Evolutionary conservation across 2,797 vertebrate species (phyloP).

Genomic region (Antennarius maculatus): DNA sequence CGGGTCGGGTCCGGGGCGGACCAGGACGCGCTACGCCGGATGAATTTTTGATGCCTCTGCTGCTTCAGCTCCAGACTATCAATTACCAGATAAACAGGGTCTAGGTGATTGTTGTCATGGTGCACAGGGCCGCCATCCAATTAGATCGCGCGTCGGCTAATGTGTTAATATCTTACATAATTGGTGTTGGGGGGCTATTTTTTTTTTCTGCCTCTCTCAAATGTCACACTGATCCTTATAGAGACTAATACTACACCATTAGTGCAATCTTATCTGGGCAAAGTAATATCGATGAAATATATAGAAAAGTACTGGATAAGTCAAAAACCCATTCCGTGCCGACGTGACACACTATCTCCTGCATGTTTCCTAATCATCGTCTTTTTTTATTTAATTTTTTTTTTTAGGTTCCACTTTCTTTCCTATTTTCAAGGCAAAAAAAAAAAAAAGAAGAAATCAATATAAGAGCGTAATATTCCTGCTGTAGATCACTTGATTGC

Average conservation of each 20-base stretch:
- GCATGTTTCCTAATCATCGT: constrained; percentile 52
- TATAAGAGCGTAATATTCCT: constrained; percentile 40
- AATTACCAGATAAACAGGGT: constrained; percentile 82
- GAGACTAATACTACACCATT: constrained; percentile 71
- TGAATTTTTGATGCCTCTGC: constrained; percentile 78
- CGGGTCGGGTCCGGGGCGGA: constrained; percentile 22
- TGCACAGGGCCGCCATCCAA: constrained; percentile 78
- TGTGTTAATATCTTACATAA: constrained; percentile 84
- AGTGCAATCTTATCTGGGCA: constrained; percentile 66
- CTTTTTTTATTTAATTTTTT: constrained; percentile 23
- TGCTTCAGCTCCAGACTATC: constrained; percentile 79
- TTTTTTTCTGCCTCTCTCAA: constrained; percentile 72
- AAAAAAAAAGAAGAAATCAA: constrained; percentile 29
- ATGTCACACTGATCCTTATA: constrained; percentile 72
- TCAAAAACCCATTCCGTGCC: constrained; percentile 61
- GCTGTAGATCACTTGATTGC: constrained; percentile 43
- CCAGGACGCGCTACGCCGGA: constrained; percentile 60
- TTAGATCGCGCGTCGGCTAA: constrained; percentile 77
- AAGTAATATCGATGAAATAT: constrained; percentile 72
- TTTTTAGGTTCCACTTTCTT: constrained; percentile 49
- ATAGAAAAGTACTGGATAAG: constrained; percentile 59
- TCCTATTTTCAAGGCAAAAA: constrained; percentile 34
- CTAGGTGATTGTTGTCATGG: constrained; percentile 83
- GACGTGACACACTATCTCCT: constrained; percentile 59
- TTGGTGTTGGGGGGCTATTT: constrained; percentile 72